Base-by-base conservation (phyloP, 2,113 vertebrate species). In the Takifugu flavidus region DNA sequence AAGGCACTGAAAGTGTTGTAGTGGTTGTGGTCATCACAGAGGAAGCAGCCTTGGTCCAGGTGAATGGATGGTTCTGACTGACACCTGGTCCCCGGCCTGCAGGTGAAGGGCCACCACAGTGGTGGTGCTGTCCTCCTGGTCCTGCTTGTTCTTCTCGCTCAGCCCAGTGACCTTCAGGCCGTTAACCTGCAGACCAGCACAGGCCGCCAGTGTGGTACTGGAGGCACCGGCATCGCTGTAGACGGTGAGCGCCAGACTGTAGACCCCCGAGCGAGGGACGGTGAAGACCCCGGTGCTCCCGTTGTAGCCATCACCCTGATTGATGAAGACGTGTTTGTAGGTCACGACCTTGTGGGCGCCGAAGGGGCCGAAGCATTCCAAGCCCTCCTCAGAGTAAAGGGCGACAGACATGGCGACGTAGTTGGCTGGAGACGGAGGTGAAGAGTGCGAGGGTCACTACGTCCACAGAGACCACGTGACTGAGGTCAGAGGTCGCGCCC, bases 1-100 rank as follows among this genome's bases (percentile, higher is more conserved):
- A 89, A 91, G 49, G 83, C 89, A 4, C 75, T 88, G 74, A 91
- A 91, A 2, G 88, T 89, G 80, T 89, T 91, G 51, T 45, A 85
- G 79, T 90, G 83, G 49, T 20, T 82, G 15, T 4, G n/a, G 58
- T 70, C 15, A 26, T 90, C 87, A 2, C 83, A 88, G 56, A 92
- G 11, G 25, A 14, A n/a, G 60, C 84, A 88, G 14, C 67, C 74
- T 0, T 5, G 2, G 0, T 59, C 82, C 67, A 91, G 72, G 29
- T 20, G 20, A 20, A 20, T 20, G 20, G 20, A 20, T 20, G 20
- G 20, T 20, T 20, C 1, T 13, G 15, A 86, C 89, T 0, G 47
- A 29, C 57, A 91, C 82, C 14, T 3, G 0, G 62, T 89, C 83
- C 7, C 82, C 76, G 0, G 83, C 78, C 1, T 43, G 27, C 56